Conservation (phyloP, 1,140 invertebrate genomes). For the Brachionus angularis region DNA sequence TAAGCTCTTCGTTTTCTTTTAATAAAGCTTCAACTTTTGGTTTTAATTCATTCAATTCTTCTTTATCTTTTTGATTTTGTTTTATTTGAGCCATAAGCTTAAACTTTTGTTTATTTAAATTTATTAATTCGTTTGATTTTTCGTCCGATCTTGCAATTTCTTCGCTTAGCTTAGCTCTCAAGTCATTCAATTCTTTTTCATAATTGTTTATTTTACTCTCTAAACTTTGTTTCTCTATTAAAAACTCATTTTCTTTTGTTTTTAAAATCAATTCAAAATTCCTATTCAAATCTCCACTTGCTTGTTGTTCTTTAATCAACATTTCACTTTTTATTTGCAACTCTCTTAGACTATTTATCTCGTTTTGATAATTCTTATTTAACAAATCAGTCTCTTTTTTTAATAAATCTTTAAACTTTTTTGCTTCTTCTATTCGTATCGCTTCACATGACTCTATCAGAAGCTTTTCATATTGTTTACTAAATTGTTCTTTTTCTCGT, state of each 20-base stretch:
- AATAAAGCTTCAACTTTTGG: neutral
- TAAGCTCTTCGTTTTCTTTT: neutral
- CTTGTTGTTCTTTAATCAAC: neutral
- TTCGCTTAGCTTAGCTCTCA: neutral
- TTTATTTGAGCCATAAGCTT: constrained; percentile 40
- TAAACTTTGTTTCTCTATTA: neutral
- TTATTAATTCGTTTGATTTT: constrained; percentile 5
- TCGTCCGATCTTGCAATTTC: neutral
- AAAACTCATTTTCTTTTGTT: neutral
- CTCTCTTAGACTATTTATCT: neutral
- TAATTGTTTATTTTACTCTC: neutral
- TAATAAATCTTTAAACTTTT: neutral
- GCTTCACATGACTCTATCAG: neutral
- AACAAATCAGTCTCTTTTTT: neutral
- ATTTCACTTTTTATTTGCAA: neutral
- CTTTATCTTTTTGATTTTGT: neutral
- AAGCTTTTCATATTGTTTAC: constrained; percentile 19
- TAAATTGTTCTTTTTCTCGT: neutral
- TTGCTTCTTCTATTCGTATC: neutral
- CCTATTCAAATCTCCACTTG: neutral
- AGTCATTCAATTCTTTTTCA: neutral
- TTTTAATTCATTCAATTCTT: too few relatives aligned
- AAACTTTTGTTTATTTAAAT: constrained; percentile 37
- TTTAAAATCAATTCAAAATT: neutral
- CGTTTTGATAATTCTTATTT: neutral